Evolutionary conservation across 2,797 vertebrate species (phyloP).

Genomic region (Falco cherrug): DNA sequence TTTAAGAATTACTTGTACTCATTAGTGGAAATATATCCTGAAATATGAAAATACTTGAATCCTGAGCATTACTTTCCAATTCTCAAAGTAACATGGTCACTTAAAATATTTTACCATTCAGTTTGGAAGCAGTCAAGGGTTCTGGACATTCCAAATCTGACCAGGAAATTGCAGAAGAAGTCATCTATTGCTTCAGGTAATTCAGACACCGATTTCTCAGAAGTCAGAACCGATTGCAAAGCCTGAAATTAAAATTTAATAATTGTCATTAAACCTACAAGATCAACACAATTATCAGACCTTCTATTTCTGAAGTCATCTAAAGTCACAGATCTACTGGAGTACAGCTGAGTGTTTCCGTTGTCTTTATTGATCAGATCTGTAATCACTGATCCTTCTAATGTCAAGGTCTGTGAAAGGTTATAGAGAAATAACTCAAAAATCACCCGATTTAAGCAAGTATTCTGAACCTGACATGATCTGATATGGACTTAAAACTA

Average conservation of each 20-base stretch:
- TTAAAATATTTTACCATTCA: slow-evolving; percentile 84
- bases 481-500: background rate
- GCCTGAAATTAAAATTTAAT: slow-evolving; percentile 71
- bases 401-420: background rate
- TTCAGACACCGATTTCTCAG: slow-evolving; percentile 21
- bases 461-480: background rate
- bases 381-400: background rate
- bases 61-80: background rate
- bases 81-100: background rate
- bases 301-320: background rate
- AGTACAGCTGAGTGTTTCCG: background rate
- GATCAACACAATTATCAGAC: background rate
- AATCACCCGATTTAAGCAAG: background rate
- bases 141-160: slow-evolving; percentile 85
- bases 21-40: background rate
- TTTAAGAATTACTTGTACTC: background rate
- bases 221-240: slow-evolving; percentile 33
- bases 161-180: slow-evolving; percentile 89
- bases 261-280: slow-evolving; percentile 5
- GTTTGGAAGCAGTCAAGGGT: slow-evolving; percentile 90
- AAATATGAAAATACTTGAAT: background rate
- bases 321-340: background rate
- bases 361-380: background rate
- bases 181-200: slow-evolving; percentile 81
- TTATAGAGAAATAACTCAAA: background rate